Conservation (phyloP, 1,140 invertebrate genomes). For the Drosophila sechellia region DNA sequence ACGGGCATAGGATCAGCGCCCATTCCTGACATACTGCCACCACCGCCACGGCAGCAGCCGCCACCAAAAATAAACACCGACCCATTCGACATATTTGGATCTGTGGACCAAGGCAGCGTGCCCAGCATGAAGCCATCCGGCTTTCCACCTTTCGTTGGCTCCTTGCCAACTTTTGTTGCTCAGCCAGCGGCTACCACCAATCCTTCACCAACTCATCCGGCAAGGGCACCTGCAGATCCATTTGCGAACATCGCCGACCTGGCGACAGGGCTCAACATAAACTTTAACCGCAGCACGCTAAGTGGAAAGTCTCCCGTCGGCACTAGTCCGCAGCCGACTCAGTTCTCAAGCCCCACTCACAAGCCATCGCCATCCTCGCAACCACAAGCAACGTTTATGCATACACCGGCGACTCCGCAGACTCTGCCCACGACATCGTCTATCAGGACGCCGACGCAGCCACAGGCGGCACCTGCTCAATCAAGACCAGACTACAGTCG, state of each 20-base stretch:
- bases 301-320: constrained; percentile 70
- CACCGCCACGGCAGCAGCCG: constrained; percentile 41
- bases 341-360: constrained; percentile 85
- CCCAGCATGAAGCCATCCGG: constrained; percentile 48
- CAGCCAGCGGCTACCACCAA: constrained; percentile 71
- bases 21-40: constrained; percentile 71
- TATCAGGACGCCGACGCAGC: constrained; percentile 20
- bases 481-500: constrained; percentile 87
- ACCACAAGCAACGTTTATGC: constrained; percentile 47
- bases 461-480: constrained; percentile 19
- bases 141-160: constrained; percentile 52
- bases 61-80: constrained; percentile 62
- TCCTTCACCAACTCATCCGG: constrained; percentile 60
- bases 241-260: constrained; percentile 86
- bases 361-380: constrained; percentile 12
- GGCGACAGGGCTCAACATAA: constrained; percentile 80
- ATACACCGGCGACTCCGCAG: constrained; percentile 17
- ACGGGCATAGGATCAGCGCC: constrained; percentile 72
- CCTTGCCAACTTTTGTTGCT: constrained; percentile 62
- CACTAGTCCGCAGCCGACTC: constrained; percentile 79
- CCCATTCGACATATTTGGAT: constrained; percentile 81
- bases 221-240: constrained; percentile 82
- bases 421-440: constrained; percentile 31
- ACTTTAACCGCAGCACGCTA: constrained; percentile 72
- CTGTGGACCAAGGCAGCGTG: constrained; percentile 45